phyloP scores from a whole-genome alignment of 2,797 vertebrate genomes.

The Gymnothorax javanicus region DNA sequence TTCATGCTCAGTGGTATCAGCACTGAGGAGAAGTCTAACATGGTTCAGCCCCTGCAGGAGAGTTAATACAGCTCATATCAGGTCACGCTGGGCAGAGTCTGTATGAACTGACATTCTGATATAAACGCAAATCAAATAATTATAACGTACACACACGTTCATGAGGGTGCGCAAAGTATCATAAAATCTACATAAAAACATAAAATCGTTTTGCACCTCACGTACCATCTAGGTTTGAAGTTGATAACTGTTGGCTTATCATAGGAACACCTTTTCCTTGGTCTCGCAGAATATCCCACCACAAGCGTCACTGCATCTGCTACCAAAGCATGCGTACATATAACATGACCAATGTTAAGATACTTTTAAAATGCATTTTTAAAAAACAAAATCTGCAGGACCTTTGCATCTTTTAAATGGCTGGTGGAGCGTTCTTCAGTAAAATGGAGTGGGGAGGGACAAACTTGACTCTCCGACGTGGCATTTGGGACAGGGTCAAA shows the following conservation, averaged over 20 bases:
- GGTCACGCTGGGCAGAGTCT: too few species aligned
- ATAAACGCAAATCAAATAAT: background rate
- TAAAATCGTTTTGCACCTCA: background rate
- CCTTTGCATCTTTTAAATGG: too few species aligned
- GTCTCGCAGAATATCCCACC: background rate
- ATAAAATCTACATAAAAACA: background rate
- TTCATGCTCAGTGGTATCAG: background rate
- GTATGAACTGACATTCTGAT: background rate
- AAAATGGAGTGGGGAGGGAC: background rate
- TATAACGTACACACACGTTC: background rate
- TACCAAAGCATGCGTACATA: background rate
- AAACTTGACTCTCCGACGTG: too few species aligned
- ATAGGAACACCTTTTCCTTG: too few species aligned
- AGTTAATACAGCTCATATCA: too few species aligned
- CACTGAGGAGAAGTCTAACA: too few species aligned
- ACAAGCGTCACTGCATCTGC: background rate
- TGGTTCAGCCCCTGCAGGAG: too few species aligned
- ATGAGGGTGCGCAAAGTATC: background rate
- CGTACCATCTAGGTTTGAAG: background rate
- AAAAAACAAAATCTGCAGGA: background rate
- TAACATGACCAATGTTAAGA: too few species aligned
- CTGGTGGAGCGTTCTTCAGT: background rate
- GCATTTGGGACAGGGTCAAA: slow-evolving; percentile 49
- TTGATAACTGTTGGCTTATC: too few species aligned
- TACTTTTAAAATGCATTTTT: too few species aligned